Conservation (phyloP, 2,113 vertebrate genomes). For the Thamnophis sirtalis region DNA sequence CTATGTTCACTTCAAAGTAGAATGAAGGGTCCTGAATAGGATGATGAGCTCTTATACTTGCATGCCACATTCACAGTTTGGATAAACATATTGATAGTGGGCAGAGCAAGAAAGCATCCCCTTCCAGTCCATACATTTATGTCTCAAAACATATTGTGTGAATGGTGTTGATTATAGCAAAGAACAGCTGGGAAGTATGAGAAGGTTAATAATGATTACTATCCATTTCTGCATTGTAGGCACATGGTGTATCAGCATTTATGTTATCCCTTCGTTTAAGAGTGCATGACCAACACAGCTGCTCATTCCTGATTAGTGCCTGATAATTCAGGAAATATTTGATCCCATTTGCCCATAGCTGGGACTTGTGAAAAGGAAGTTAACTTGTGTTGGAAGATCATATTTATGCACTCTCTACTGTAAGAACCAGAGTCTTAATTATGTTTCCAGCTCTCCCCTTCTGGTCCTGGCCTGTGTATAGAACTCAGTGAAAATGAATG, state of each 20-base stretch:
- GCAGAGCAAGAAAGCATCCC: background rate
- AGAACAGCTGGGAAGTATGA: background rate
- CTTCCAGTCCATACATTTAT: background rate
- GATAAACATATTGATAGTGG: background rate
- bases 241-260: background rate
- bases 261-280: background rate
- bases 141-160: background rate
- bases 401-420: background rate
- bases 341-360: background rate
- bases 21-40: background rate
- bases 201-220: background rate
- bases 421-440: background rate
- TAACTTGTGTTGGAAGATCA: background rate
- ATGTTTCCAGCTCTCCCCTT: background rate
- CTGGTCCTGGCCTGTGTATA: background rate
- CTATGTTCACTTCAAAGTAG: rapidly evolving
- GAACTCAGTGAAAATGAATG: background rate
- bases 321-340: background rate
- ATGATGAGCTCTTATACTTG: background rate
- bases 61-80: background rate
- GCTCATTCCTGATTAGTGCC: slow-evolving; percentile 10
- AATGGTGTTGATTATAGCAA: background rate
- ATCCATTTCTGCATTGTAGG: background rate
- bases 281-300: background rate
- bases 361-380: background rate